Conservation (phyloP, 2,888 invertebrate species). For the Volucella bombylans region DNA sequence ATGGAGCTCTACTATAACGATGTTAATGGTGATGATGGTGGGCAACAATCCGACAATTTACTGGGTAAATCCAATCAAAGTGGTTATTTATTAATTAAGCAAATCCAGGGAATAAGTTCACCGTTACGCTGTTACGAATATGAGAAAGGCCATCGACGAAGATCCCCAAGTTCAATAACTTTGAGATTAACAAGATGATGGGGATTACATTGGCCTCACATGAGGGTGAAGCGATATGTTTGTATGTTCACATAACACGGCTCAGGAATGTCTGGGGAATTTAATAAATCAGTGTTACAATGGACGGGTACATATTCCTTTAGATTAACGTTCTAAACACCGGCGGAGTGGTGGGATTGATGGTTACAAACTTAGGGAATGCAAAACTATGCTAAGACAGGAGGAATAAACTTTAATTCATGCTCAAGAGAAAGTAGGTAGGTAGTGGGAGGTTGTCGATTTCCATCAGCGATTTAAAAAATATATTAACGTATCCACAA, state of each 20-base stretch:
- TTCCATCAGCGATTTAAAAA: too few species aligned
- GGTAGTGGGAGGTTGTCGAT: too few species aligned
- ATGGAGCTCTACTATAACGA: neutral
- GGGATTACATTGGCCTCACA: conserved; percentile 35
- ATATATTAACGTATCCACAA: too few species aligned
- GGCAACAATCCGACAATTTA: conserved; percentile 53
- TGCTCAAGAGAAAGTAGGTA: too few species aligned
- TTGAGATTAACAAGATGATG: conserved; percentile 57
- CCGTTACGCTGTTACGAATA: neutral
- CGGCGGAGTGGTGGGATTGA: conserved; percentile 8
- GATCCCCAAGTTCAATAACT: conserved; percentile 42
- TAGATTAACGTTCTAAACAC: neutral
- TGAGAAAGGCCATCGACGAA: conserved; percentile 11
- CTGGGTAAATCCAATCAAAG: conserved; percentile 62
- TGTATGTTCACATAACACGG: neutral
- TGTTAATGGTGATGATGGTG: neutral
- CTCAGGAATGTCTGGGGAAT: conserved; percentile 9
- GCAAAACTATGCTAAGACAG: too few species aligned
- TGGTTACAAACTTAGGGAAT: too few species aligned
- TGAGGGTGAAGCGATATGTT: conserved; percentile 4
- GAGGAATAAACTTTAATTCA: too few species aligned
- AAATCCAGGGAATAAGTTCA: conserved; percentile 41
- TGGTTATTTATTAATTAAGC: conserved; percentile 69
- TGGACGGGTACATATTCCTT: neutral
- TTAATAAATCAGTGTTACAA: conserved; percentile 53